Base-by-base conservation (phyloP, 2,797 vertebrate genomes). In the Aeoliscus strigatus region DNA sequence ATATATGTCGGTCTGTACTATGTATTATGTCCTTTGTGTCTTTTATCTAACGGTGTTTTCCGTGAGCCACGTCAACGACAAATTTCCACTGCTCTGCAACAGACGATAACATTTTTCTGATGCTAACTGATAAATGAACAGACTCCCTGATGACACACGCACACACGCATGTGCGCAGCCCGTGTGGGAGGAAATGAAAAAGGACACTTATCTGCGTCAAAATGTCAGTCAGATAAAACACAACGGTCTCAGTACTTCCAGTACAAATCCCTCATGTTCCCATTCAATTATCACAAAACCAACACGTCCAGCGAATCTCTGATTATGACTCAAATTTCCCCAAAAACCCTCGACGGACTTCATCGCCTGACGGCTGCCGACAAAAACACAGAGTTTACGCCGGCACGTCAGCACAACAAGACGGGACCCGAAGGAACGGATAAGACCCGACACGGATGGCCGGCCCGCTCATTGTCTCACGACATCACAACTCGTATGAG, bases 401-500 rank as follows among this genome's bases (percentile, higher is more conserved):
- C 43, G 11, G 30, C 5, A 30, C 21, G 5, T 1, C 7, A 9
- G 36, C 28, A 47, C 11, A 21, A 9, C 25, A 24, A 11, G 9
- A 24, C 8, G n/a, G 10, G 21, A 31, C 8, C 6, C 6, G 14
- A 9, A 2, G 17, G 27, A 67, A 56, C 47, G 43, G 50, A 26
- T 3, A 4, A 24, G 27, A 50, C 35, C 29, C 2, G 28, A 52
- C 25, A 16, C 2, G 48, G 53, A 53, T 46, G 70, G 67, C 53
- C 66, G 58, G 62, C 25, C 45, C 21, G 51, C 48, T n/a, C 32
- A 37, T 62, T 65, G 63, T 60, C 25, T 57, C 30, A 10, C 35
- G 62, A 42, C 6, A 40, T 37, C 39, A 53, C 56, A 75, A 73
- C 69, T 66, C 69, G 46, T 72, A 66, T 73, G 67, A 66, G 41